Percentiles rank a stretch among this genome's conserved stretches.
Evolutionary conservation across 23 tunicate species (phyloP).

Genomic region (Phallusia fumigata): DNA sequence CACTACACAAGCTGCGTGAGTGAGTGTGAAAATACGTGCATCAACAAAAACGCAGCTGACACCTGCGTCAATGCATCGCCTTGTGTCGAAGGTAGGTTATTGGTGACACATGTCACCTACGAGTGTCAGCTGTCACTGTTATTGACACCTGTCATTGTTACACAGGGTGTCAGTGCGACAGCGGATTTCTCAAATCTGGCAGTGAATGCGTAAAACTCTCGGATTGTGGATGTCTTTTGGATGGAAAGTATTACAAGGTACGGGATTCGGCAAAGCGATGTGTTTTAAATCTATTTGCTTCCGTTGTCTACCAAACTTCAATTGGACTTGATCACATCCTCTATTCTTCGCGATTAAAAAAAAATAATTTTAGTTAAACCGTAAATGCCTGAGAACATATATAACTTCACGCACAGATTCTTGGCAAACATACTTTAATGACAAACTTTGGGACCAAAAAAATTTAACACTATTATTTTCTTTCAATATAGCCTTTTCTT

Average conservation of each 20-base stretch:
- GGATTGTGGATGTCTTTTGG: conserved; percentile 38
- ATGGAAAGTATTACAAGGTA: conserved; percentile 47
- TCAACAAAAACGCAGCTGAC: conserved; percentile 2
- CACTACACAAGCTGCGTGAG: conserved; percentile 30
- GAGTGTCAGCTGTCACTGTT: not conserved
- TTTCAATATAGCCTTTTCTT: too few relatives aligned
- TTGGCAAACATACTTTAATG: too few relatives aligned
- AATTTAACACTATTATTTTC: too few relatives aligned
- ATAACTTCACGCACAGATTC: too few relatives aligned
- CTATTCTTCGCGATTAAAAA: too few relatives aligned
- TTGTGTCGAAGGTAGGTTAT: conserved; percentile 38
- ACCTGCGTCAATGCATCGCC: conserved; percentile 27
- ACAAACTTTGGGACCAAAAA: too few relatives aligned
- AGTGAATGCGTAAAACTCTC: conserved; percentile 26
- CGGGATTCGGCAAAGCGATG: not conserved
- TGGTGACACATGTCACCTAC: not conserved
- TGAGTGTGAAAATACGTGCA: conserved; percentile 49
- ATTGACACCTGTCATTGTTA: not conserved
- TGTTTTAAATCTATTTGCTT: too few relatives aligned
- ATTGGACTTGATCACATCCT: too few relatives aligned
- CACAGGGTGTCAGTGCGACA: conserved; percentile 38
- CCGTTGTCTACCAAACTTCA: too few relatives aligned
- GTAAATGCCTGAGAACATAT: too few relatives aligned
- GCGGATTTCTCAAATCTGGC: conserved; percentile 26
- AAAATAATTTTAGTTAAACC: too few relatives aligned